A percentile compares a stretch with the other conserved stretches of the same genome.
phyloP scores from a whole-genome alignment of 2,888 invertebrate genomes.

The Corythucha ciliata region DNA sequence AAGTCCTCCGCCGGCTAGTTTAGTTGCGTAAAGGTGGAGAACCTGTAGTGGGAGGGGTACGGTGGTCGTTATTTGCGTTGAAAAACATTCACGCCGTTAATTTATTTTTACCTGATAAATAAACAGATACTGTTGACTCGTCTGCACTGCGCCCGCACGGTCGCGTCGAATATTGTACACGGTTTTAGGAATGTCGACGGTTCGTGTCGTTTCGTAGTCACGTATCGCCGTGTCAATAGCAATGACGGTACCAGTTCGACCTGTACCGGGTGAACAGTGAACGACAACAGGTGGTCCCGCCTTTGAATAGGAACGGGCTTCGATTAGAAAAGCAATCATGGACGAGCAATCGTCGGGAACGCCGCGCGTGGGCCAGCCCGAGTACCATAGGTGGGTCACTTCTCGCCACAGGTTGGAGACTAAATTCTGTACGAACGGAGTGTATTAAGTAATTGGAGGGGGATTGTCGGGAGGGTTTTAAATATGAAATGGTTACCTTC shows the following conservation, averaged over 20 bases:
- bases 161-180: slow-evolving; percentile 77
- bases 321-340: slow-evolving; percentile 76
- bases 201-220: slow-evolving; percentile 69
- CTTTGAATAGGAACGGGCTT: slow-evolving; percentile 57
- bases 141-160: slow-evolving; percentile 80
- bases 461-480: neutral
- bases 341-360: slow-evolving; percentile 75
- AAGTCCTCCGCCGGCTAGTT: slow-evolving; percentile 63
- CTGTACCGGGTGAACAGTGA: slow-evolving; percentile 82
- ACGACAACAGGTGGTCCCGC: slow-evolving; percentile 51
- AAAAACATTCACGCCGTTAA: neutral
- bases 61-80: neutral
- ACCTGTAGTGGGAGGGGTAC: slow-evolving; percentile 48
- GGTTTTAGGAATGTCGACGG: slow-evolving; percentile 75
- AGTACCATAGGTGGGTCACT: slow-evolving; percentile 85
- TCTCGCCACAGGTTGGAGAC: slow-evolving; percentile 76
- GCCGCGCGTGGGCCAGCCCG: slow-evolving; percentile 80
- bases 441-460: too few species aligned
- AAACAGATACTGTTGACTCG: slow-evolving; percentile 84
- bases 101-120: slow-evolving; percentile 72
- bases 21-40: slow-evolving; percentile 72
- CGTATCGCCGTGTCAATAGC: slow-evolving; percentile 76
- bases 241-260: slow-evolving; percentile 75
- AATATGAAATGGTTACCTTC: slow-evolving; percentile 47
- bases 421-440: slow-evolving; percentile 50